Base-by-base conservation (phyloP, 2,888 invertebrate genomes). In the Drosophila nr. fundita region DNA sequence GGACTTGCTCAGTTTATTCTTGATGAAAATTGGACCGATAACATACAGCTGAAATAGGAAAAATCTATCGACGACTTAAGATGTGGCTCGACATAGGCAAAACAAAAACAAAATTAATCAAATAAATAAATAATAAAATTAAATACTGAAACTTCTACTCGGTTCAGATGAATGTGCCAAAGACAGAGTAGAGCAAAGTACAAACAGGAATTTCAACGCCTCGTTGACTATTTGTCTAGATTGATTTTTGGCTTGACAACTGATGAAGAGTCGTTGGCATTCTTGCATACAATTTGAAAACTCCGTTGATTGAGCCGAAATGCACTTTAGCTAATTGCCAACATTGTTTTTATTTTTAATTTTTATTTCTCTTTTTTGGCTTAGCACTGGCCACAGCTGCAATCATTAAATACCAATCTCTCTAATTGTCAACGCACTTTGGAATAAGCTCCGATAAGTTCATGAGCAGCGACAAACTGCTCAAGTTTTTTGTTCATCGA, bases 341-440 rank as follows among this genome's bases (percentile, higher is more conserved):
- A 29, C 29, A 38, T 24, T 24, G 18, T 15, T 45, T 45, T 2
- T 7, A 24, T 8, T 15, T 45, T 42, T 42, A n/a, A 42, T 13
- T 21, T n/a, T 48, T 10, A 7, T 11, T 7, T 29, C 2, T 32
- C 38, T 34, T 10, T 52, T 7, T 21, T 32, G 1, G 13, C 13
- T 13, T 29, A 15, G 32, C 40, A 50, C 27, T 40, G 65, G 64
- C 63, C 73, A 34, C 76, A 76, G 65, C 69, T 76, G 76, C 30
- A 50, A 42, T 52, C 73, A 73, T 76, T 68, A 72, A 68, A 76
- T 60, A 62, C 48, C 69, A 77, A 73, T 69, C 62, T 69, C 48
- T 61, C 49, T 76, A 65, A 77, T 69, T 66, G 69, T 65, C 48
- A 55, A 24, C 49, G 61, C 60, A 32, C 30, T 40, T 36, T 42